phyloP scores from a whole-genome alignment of 2,113 vertebrate species.

The Hirundichthys speculiger region DNA sequence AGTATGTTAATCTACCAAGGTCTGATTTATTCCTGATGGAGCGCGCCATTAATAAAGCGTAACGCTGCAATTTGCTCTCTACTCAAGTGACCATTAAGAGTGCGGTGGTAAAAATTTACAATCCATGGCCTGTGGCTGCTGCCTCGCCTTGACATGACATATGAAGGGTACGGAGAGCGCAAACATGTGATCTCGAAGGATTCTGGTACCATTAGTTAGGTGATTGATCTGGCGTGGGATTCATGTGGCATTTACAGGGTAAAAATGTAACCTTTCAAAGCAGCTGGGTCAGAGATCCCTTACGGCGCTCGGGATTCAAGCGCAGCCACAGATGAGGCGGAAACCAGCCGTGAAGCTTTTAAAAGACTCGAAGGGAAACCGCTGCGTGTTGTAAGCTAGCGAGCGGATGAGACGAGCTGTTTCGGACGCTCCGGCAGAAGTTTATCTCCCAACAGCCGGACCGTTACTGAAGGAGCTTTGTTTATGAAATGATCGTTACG shows the following conservation, averaged over 20 bases:
- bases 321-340: conserved; percentile 22
- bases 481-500: too few species aligned
- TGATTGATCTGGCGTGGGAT: conserved; percentile 52
- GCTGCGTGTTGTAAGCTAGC: conserved; percentile 8
- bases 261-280: conserved; percentile 35
- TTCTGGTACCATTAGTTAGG: conserved; percentile 33
- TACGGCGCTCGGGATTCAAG: conserved; percentile 33
- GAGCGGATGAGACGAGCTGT: conserved; percentile 2
- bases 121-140: conserved; percentile 3
- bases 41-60: background rate
- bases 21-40: background rate
- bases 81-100: conserved; percentile 1
- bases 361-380: conserved; percentile 59
- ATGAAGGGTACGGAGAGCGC: conserved; percentile 14
- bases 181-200: conserved; percentile 26
- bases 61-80: background rate
- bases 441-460: too few species aligned
- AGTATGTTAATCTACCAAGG: background rate
- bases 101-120: conserved; percentile 16
- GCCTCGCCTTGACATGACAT: conserved; percentile 22
- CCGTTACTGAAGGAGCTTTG: too few species aligned
- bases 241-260: conserved; percentile 52
- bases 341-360: conserved; percentile 54
- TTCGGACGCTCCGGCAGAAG: conserved; percentile 8
- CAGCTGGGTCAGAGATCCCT: conserved; percentile 25